These are phyloP conservation scores for Synodontis membranacea DNA, from an alignment of 2,113 vertebrate genomes.

Conservation along the genomic window DNA sequence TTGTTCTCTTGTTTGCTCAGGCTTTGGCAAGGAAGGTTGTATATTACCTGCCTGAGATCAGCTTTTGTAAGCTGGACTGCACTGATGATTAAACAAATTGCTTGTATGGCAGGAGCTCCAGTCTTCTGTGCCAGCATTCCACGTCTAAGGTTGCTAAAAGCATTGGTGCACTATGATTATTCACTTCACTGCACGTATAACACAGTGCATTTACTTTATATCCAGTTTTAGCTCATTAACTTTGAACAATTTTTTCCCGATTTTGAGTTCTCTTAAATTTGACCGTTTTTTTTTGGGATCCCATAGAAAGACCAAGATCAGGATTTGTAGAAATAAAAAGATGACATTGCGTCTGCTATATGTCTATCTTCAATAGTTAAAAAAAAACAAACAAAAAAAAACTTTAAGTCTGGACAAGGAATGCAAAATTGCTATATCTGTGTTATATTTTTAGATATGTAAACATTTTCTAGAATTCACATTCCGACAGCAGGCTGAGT, in stretches of 20 bases:
- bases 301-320: neutral
- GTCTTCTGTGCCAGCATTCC: constrained; percentile 54
- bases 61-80: constrained; percentile 54
- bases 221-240: neutral
- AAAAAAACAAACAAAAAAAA: neutral
- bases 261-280: neutral
- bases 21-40: constrained; percentile 60
- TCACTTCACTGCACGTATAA: constrained; percentile 47
- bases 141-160: constrained; percentile 61
- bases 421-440: neutral
- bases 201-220: neutral
- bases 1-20: constrained; percentile 11
- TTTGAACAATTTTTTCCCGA: neutral
- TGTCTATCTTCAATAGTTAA: neutral
- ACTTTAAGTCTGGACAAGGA: neutral
- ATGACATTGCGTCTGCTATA: neutral
- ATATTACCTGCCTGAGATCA: constrained; percentile 64
- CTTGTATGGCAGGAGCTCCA: constrained; percentile 51
- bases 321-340: neutral
- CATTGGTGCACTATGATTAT: constrained; percentile 58
- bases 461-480: neutral
- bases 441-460: neutral
- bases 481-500: neutral
- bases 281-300: neutral
- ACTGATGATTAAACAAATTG: constrained; percentile 56